Percentiles rank a stretch among this genome's conserved stretches.
Conservation (phyloP, 1,140 invertebrate genomes). For the Antheraea pernyi region DNA sequence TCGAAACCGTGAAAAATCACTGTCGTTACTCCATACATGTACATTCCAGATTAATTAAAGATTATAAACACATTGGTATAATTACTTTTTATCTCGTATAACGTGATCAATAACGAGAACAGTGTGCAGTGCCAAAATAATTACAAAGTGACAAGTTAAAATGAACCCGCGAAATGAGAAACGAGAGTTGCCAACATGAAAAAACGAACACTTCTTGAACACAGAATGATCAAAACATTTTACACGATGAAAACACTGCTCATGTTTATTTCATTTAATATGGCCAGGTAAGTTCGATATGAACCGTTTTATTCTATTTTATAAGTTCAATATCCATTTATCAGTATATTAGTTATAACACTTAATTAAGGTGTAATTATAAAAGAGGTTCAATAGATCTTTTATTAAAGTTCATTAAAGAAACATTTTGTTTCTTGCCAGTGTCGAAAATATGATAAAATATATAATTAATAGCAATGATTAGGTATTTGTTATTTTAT, state of each 20-base stretch:
- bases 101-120: background rate
- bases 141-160: slow-evolving; percentile 47
- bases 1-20: background rate
- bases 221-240: slow-evolving; percentile 60
- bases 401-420: no score
- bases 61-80: no score
- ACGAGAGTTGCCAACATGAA: slow-evolving; percentile 73
- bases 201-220: slow-evolving; percentile 35
- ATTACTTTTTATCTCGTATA: no score
- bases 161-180: slow-evolving; percentile 58
- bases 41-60: background rate
- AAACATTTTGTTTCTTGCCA: no score
- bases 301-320: no score
- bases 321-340: no score
- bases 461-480: no score
- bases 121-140: slow-evolving; percentile 27
- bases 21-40: background rate
- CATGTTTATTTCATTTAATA: slow-evolving; percentile 56
- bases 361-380: no score
- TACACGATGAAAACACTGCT: slow-evolving; percentile 51
- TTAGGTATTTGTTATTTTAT: no score
- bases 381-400: no score
- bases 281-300: slow-evolving; percentile 55
- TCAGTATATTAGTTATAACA: no score
- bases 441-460: no score